Conservation (phyloP, 2,113 vertebrate species). For the Pangasianodon hypophthalmus region DNA sequence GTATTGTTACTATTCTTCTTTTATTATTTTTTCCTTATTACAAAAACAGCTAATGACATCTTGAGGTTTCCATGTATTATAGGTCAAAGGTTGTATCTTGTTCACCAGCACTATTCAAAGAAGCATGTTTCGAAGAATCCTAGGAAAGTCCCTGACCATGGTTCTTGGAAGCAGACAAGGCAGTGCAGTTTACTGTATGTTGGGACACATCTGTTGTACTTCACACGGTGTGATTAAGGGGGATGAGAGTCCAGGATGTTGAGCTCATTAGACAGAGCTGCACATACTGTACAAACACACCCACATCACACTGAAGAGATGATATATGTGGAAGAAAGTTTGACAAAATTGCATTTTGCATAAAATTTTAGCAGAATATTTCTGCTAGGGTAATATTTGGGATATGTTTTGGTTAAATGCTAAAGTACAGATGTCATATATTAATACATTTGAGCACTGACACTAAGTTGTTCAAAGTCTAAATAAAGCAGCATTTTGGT, state of each 20-base stretch:
- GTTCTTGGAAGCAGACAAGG: conserved; percentile 63
- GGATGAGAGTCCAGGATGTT: conserved; percentile 59
- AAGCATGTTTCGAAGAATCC: conserved; percentile 37
- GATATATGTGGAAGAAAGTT: not conserved
- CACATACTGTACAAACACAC: not conserved
- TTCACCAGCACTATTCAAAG: not conserved
- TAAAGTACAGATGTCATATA: not conserved
- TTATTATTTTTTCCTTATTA: no score
- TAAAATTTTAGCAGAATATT: not conserved
- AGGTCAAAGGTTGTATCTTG: not conserved
- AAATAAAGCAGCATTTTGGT: not conserved
- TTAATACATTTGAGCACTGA: not conserved
- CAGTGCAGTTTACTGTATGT: conserved; percentile 58
- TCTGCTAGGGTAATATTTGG: not conserved
- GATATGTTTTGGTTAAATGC: not conserved
- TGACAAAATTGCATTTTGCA: not conserved
- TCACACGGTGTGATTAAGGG: conserved; percentile 66
- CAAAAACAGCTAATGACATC: no score
- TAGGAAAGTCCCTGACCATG: conserved; percentile 27
- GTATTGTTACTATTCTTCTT: not conserved
- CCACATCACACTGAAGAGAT: not conserved
- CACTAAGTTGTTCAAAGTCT: not conserved
- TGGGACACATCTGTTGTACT: conserved; percentile 65
- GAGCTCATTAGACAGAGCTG: conserved; percentile 16
- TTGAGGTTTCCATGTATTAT: not conserved